Percentiles rank a stretch among this genome's conserved stretches.
Conservation (phyloP, 2,113 vertebrate genomes). For the Argyrosomus japonicus region DNA sequence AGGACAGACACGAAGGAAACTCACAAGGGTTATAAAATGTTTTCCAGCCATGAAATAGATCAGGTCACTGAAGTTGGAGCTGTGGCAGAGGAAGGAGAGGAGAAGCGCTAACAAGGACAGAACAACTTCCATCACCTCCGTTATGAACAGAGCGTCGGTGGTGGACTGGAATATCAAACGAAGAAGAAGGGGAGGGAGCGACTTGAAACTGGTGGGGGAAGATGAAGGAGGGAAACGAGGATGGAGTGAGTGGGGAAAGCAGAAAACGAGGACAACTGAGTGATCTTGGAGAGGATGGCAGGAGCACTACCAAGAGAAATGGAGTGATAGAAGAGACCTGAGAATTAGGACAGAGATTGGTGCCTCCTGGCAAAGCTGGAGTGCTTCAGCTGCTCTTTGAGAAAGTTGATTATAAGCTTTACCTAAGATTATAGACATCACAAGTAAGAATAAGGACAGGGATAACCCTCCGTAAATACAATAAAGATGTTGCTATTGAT, state of each 20-base stretch:
- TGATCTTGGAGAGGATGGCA: constrained; percentile 13
- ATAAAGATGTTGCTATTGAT: constrained; percentile 13
- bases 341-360: constrained; percentile 30
- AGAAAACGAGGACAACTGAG: constrained; percentile 36
- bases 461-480: constrained; percentile 11
- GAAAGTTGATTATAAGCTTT: constrained; percentile 41
- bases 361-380: constrained; percentile 10
- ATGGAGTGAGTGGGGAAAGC: constrained; percentile 1
- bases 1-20: background rate
- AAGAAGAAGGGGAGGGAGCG: background rate
- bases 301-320: constrained; percentile 19
- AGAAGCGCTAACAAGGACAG: constrained; percentile 24
- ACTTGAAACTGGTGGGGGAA: constrained; percentile 7
- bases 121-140: constrained; percentile 28
- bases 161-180: constrained; percentile 18
- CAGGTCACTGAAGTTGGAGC: background rate
- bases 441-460: background rate
- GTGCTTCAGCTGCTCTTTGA: constrained; percentile 24
- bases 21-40: constrained; percentile 24
- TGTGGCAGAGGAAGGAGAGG: constrained; percentile 9
- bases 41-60: constrained; percentile 35
- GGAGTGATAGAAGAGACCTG: constrained; percentile 2
- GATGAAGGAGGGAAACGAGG: constrained; percentile 22
- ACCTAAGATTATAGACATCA: constrained; percentile 29
- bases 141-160: constrained; percentile 4